Conservation (phyloP, 2,113 vertebrate genomes). For the Sylvietta virens region DNA sequence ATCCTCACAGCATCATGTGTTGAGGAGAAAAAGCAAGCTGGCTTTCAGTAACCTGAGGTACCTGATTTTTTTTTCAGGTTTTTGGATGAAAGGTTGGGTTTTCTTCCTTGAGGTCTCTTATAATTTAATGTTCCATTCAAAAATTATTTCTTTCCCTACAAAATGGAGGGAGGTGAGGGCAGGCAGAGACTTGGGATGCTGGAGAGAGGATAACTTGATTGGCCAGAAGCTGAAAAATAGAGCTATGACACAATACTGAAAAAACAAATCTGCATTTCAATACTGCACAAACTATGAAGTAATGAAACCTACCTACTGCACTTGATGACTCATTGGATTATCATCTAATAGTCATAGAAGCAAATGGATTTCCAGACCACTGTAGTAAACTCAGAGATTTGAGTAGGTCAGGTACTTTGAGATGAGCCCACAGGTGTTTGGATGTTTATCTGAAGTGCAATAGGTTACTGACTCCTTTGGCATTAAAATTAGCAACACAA, state of each 20-base stretch:
- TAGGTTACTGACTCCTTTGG: not conserved
- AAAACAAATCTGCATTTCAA: not conserved
- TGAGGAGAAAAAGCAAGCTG: not conserved
- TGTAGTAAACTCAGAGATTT: not conserved
- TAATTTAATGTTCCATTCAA: not conserved
- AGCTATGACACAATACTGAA: not conserved
- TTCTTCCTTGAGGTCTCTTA: not conserved
- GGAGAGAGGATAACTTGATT: not conserved
- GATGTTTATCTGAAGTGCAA: not conserved
- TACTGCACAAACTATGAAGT: not conserved
- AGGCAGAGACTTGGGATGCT: not conserved
- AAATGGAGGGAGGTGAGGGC: fast-evolving
- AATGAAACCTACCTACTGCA: not conserved
- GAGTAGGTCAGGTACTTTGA: not conserved
- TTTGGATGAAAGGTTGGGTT: not conserved
- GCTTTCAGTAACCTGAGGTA: not conserved
- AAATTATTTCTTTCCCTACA: not conserved
- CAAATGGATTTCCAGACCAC: not conserved
- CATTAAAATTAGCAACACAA: not conserved
- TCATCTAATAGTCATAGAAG: not conserved
- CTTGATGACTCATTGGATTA: not conserved
- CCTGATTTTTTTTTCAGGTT: not conserved
- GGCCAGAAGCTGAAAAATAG: not conserved
- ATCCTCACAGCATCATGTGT: fast-evolving
- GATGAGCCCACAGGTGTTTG: not conserved